Percentiles rank a stretch among this genome's conserved stretches.
Conservation (phyloP, 2,113 vertebrate genomes). For the Neopipo cinnamomea region DNA sequence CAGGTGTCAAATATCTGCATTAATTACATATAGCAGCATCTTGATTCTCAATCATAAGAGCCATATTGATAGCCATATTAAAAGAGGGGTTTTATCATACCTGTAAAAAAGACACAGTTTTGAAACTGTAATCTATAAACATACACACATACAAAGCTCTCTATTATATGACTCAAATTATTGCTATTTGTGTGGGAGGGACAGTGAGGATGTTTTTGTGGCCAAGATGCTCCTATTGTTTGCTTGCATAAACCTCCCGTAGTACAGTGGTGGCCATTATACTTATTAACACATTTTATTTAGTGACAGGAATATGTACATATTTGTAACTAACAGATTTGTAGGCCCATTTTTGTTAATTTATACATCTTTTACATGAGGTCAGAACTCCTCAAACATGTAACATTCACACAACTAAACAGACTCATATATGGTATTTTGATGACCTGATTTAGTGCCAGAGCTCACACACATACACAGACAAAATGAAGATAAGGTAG, state of each 20-base stretch:
- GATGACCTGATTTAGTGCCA: conserved; percentile 14
- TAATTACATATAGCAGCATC: neutral
- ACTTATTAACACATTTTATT: neutral
- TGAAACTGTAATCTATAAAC: neutral
- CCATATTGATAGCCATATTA: neutral
- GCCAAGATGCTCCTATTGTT: neutral
- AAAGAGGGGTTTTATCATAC: neutral
- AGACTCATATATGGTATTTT: neutral
- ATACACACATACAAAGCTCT: neutral
- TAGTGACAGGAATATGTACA: neutral
- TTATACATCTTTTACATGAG: neutral
- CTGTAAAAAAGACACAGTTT: neutral
- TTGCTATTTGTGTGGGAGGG: neutral
- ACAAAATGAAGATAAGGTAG: conserved; percentile 8
- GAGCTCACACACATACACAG: neutral
- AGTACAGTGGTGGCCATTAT: neutral
- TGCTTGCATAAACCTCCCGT: neutral
- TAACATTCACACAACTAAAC: neutral
- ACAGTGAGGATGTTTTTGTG: neutral
- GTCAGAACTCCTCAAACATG: neutral
- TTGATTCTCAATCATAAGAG: neutral
- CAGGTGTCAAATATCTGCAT: neutral
- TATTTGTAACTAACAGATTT: neutral
- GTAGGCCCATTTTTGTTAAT: neutral
- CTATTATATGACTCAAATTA: neutral